Percentiles rank a stretch among this genome's conserved stretches.
Conservation (phyloP, 2,113 vertebrate species). For the Ceuthmochares aereus region DNA sequence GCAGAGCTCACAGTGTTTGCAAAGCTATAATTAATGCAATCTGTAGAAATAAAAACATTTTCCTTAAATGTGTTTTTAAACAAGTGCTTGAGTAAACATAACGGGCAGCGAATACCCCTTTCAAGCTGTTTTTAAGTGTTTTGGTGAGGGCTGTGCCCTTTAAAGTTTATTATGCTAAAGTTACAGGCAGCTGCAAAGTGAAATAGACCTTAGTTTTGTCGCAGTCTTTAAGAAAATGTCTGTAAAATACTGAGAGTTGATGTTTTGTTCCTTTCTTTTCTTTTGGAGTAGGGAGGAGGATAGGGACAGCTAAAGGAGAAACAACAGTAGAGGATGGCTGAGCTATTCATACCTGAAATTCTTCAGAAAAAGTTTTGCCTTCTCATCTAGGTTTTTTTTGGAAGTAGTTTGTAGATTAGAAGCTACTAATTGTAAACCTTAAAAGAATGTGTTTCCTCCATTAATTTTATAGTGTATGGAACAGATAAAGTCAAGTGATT, state of each 20-base stretch:
- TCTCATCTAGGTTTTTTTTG: neutral
- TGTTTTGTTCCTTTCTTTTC: rapidly evolving
- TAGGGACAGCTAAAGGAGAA: neutral
- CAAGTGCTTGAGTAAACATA: constrained; percentile 75
- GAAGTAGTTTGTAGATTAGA: constrained; percentile 51
- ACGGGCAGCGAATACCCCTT: constrained; percentile 29
- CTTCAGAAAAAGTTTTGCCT: constrained; percentile 37
- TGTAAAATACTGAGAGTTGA: neutral
- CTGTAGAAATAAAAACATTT: constrained; percentile 74
- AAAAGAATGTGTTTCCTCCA: neutral
- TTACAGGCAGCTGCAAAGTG: neutral
- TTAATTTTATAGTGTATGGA: neutral
- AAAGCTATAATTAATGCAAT: constrained; percentile 74
- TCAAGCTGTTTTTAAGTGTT: constrained; percentile 50
- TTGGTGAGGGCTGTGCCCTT: neutral
- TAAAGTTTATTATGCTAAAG: constrained; percentile 30
- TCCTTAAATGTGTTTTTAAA: constrained; percentile 74
- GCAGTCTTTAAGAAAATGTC: neutral
- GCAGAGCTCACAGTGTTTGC: constrained; percentile 41
- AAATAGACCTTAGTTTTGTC: neutral
- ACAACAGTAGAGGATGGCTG: neutral
- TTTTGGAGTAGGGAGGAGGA: neutral
- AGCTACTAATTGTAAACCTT: neutral
- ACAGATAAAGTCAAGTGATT: neutral
- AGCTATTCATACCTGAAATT: constrained; percentile 76